These are phyloP conservation scores for Lepidocolaptes lacrymiger DNA, from an alignment of 2,797 vertebrate genomes.

Conservation along the genomic window DNA sequence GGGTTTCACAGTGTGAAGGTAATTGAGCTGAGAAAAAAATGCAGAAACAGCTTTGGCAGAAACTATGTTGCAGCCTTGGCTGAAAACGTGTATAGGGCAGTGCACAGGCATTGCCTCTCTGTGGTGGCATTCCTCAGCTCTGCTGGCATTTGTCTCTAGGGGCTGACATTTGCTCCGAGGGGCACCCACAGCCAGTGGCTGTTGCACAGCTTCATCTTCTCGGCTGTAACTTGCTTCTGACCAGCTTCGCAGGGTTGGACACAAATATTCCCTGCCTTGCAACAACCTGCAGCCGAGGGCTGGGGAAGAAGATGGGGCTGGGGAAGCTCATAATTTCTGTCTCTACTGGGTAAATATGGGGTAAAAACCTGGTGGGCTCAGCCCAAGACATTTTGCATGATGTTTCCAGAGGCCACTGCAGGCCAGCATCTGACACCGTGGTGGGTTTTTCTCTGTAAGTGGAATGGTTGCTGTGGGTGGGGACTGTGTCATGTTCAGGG, in stretches of 20 bases:
- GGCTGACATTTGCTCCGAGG: accelerated
- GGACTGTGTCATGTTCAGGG: neutral
- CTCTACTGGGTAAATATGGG: neutral
- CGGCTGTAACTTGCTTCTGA: neutral
- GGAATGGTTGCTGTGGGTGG: neutral
- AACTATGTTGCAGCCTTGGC: neutral
- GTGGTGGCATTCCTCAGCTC: neutral
- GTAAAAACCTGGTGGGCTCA: neutral
- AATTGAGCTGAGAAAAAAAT: neutral
- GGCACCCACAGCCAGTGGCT: neutral
- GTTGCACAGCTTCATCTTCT: neutral
- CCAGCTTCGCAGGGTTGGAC: neutral
- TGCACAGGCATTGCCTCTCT: neutral
- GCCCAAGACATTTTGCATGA: neutral
- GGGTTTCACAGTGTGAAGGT: neutral
- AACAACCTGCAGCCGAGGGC: neutral
- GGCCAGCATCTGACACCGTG: neutral
- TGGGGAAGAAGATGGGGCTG: neutral
- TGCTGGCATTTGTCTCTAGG: neutral
- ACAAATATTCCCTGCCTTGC: neutral
- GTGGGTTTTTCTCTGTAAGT: neutral
- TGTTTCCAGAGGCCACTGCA: neutral
- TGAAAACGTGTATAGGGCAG: accelerated
- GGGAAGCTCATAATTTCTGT: neutral
- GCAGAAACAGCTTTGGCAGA: neutral